Conservation (phyloP, 1,140 invertebrate species). For the Marisa cornuarietis region DNA sequence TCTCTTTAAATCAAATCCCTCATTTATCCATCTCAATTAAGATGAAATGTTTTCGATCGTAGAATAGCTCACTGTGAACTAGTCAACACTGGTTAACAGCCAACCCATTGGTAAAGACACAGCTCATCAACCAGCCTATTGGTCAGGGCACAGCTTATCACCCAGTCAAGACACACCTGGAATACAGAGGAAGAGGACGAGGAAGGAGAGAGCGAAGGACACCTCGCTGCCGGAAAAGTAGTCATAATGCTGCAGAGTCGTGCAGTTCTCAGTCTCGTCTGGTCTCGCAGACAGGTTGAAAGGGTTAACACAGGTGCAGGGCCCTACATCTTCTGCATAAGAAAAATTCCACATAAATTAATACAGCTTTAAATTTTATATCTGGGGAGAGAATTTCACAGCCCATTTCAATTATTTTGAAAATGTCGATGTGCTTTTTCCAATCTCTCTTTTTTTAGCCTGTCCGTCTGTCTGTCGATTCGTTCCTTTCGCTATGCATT, state of each 20-base stretch:
- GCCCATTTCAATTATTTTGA: too few species aligned
- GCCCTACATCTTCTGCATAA: neutral
- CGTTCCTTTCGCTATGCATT: neutral
- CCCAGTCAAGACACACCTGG: constrained; percentile 38
- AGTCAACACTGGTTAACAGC: neutral
- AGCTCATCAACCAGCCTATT: neutral
- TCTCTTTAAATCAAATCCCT: too few species aligned
- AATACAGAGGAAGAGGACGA: constrained; percentile 40
- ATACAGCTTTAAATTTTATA: too few species aligned
- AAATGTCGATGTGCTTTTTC: too few species aligned
- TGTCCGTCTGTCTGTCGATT: constrained; percentile 2
- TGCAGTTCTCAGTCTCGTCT: constrained; percentile 57
- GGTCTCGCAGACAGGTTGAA: neutral
- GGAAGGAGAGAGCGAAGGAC: constrained; percentile 47
- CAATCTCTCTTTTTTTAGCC: neutral
- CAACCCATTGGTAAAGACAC: neutral
- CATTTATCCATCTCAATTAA: too few species aligned
- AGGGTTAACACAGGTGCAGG: constrained; percentile 26
- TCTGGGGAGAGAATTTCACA: too few species aligned
- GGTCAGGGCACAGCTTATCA: neutral
- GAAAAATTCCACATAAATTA: too few species aligned
- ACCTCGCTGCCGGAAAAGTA: constrained; percentile 65
- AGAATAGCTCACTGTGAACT: neutral
- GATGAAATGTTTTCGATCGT: too few species aligned
- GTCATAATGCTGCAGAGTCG: constrained; percentile 68